Conservation (phyloP, 2,113 vertebrate species). For the Gymnocephalus cernua region DNA sequence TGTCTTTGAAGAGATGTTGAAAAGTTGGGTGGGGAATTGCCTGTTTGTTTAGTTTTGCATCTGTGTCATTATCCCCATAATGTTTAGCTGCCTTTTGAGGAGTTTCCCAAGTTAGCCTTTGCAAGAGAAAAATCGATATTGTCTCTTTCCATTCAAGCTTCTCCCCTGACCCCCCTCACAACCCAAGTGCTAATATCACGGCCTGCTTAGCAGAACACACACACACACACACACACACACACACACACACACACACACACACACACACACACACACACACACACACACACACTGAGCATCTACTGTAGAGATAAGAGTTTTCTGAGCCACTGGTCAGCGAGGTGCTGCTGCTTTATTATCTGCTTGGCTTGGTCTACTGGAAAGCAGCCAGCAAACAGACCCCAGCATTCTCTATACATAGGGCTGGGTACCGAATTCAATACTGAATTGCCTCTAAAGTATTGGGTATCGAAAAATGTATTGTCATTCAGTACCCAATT, state of each 20-base stretch:
- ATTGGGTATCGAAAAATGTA: too few relatives aligned
- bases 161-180: slow-evolving; percentile 11
- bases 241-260: slow-evolving; percentile 22
- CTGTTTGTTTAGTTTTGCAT: slow-evolving; percentile 2
- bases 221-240: slow-evolving; percentile 23
- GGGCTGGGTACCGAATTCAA: too few relatives aligned
- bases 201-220: slow-evolving; percentile 49
- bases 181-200: slow-evolving; percentile 46
- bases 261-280: slow-evolving; percentile 16
- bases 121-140: slow-evolving; percentile 46
- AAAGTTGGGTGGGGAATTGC: background rate
- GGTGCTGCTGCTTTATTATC: slow-evolving; percentile 61
- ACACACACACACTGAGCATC: slow-evolving; percentile 14
- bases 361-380: slow-evolving; percentile 55
- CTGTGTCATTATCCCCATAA: background rate
- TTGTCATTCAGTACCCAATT: too few relatives aligned
- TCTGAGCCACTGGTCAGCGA: slow-evolving; percentile 47
- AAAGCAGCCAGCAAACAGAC: slow-evolving; percentile 30
- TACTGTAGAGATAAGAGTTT: slow-evolving; percentile 36
- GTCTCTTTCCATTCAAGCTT: slow-evolving; percentile 36
- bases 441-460: too few relatives aligned
- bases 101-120: slow-evolving; percentile 28
- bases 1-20: background rate
- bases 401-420: background rate
- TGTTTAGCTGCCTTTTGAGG: background rate